These are phyloP conservation scores for Poliocrania exsul DNA, from an alignment of 2,797 vertebrate genomes.

Conservation along the genomic window DNA sequence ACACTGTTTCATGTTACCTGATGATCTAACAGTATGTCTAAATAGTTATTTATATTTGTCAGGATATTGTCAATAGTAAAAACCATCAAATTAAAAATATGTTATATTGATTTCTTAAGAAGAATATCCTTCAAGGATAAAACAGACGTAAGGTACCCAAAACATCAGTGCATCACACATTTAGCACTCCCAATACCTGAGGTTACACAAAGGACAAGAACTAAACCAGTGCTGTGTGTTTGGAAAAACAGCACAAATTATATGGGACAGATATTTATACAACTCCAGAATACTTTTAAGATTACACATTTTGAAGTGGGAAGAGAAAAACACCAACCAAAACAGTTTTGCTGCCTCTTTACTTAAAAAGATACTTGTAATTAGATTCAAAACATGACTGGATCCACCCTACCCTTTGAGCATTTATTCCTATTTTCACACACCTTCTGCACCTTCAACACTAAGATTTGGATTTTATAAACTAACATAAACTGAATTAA, in stretches of 20 bases:
- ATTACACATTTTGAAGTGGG: not conserved
- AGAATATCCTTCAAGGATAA: conserved; percentile 80
- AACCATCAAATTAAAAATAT: not conserved
- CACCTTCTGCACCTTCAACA: not conserved
- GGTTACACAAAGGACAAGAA: conserved; percentile 75
- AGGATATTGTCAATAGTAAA: not conserved
- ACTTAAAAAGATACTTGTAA: not conserved
- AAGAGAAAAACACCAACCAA: not conserved
- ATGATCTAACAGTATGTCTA: not conserved
- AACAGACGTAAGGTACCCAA: conserved; percentile 75
- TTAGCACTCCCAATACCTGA: conserved; percentile 70
- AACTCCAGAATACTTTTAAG: not conserved
- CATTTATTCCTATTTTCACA: not conserved
- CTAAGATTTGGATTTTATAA: not conserved
- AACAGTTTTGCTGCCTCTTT: not conserved
- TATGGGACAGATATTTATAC: not conserved
- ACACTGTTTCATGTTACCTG: not conserved
- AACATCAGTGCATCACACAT: conserved; percentile 71
- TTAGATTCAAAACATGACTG: not conserved
- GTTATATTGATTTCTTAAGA: not conserved
- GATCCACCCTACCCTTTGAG: not conserved
- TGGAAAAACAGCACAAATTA: not conserved
- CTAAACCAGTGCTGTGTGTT: conserved; percentile 64
- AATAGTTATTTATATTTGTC: conserved; percentile 25
- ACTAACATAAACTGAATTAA: not conserved